Conservation (phyloP, 2,797 vertebrate genomes). For the Jordanella pulchra region DNA sequence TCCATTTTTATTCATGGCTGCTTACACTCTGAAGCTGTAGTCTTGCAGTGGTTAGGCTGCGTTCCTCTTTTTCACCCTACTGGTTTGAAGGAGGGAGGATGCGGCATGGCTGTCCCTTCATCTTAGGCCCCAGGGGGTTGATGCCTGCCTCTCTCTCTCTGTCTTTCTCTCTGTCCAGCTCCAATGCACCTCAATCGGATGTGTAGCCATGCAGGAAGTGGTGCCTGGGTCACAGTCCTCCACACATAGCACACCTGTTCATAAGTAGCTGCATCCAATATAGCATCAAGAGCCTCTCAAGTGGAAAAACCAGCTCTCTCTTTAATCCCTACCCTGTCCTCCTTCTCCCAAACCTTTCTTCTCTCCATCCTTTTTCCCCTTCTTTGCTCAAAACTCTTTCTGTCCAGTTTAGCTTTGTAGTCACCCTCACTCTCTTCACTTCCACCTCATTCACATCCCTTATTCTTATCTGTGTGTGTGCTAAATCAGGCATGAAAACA, state of each 20-base stretch:
- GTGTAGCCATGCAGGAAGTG: slow-evolving; percentile 64
- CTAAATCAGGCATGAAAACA: slow-evolving; percentile 81
- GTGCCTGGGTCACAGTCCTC: slow-evolving; percentile 58
- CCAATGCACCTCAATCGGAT: slow-evolving; percentile 53
- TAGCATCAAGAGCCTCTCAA: slow-evolving; percentile 62
- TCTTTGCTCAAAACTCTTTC: slow-evolving; percentile 18
- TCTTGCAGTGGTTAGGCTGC: slow-evolving; percentile 41
- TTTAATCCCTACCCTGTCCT: slow-evolving; percentile 39
- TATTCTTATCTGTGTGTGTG: slow-evolving; percentile 65
- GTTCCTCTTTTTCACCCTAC: slow-evolving; percentile 20
- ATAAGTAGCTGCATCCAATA: slow-evolving; percentile 64
- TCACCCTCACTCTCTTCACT: slow-evolving; percentile 10
- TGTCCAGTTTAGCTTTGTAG: slow-evolving; percentile 28
- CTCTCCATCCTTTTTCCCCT: slow-evolving; percentile 15
- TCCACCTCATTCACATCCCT: slow-evolving; percentile 30
- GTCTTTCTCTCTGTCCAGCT: slow-evolving; percentile 29
- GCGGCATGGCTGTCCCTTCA: slow-evolving; percentile 52
- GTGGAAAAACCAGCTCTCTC: slow-evolving; percentile 63
- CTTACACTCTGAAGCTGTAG: slow-evolving; percentile 73
- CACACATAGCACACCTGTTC: slow-evolving; percentile 66
- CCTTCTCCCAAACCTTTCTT: slow-evolving; percentile 12
- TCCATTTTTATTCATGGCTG: slow-evolving; percentile 80
- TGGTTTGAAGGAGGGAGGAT: slow-evolving; percentile 41
- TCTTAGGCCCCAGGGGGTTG: slow-evolving; percentile 46
- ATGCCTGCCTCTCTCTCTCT: slow-evolving; percentile 37